Base-by-base conservation (phyloP, 2,888 invertebrate species). In the Seira musarum region DNA sequence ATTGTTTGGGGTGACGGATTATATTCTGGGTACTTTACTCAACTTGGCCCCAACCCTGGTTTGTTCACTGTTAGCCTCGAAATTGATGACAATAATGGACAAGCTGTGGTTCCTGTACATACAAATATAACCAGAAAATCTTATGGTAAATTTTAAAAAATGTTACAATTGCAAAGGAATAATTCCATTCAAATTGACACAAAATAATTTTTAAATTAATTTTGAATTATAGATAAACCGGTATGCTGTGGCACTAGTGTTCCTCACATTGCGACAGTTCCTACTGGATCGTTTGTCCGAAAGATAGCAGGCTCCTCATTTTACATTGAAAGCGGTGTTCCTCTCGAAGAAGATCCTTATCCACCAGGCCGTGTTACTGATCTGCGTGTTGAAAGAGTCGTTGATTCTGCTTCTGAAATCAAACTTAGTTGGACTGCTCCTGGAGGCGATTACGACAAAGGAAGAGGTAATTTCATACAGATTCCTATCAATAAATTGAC, bases 1-100 rank as follows among this genome's bases (percentile, higher is more conserved):
- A 87, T 89, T 6, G 87, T 88, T 5, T 87, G 87, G 84, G 87
- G 88, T 57, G 90, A 90, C 84, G 89, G 90, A 19, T 87, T 89
- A 49, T 90, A 90, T 82, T 89, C 90, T 1, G 87, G 88, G 6
- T 89, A 88, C 82, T 88, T 88, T 82, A 88, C 88, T 65, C 84
- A 87, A 35, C 87, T 88, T 22, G 86, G 86, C n/a, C 74, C 84
- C 10, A 87, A 77, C 78, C 81, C 80, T 66, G 87, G 87, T 61
- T 83, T 85, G 57, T 89, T 89, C 84, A 88, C 87, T 70, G 87
- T 89, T 25, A 87, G 86, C 1, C 86, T 89, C 21, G 80, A 85
- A 24, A 87, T 88, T 61, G 84, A 85, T 65, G 87, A 88, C 79
- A 87, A 87, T 70, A 80, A 83, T 57, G 87, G 87, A 60, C 83